Evolutionary conservation across 2,113 vertebrate species (phyloP).

Genomic region (Apodemus sylvaticus): DNA sequence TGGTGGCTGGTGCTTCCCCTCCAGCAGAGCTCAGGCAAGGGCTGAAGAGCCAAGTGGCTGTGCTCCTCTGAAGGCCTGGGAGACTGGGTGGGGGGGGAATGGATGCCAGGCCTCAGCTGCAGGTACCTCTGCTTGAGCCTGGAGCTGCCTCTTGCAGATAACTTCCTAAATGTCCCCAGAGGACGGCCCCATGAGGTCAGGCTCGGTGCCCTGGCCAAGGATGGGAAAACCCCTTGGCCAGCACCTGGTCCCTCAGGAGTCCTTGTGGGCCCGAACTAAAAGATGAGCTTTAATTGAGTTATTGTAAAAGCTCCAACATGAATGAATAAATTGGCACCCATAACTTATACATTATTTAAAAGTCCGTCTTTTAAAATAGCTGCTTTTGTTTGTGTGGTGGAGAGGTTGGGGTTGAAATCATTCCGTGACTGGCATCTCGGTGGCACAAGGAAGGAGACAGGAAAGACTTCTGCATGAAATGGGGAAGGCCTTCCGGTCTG

Average conservation of each 20-base stretch:
- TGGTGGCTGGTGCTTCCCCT: not conserved
- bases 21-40: not conserved
- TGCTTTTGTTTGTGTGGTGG: slow-evolving; percentile 52
- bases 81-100: not conserved
- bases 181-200: not conserved
- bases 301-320: slow-evolving; percentile 64
- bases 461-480: not conserved
- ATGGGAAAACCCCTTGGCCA: slow-evolving; percentile 24
- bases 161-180: not conserved
- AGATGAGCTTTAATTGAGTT: slow-evolving; percentile 65
- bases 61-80: not conserved
- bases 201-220: not conserved
- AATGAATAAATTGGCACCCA: slow-evolving; percentile 68
- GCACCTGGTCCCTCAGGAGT: not conserved
- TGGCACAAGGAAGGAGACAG: slow-evolving; percentile 18
- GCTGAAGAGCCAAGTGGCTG: not conserved
- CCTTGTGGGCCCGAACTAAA: slow-evolving; percentile 44
- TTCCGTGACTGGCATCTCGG: slow-evolving; percentile 56
- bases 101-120: not conserved
- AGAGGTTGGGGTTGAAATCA: slow-evolving; percentile 18
- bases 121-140: not conserved
- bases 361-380: slow-evolving; percentile 63
- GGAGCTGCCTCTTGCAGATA: not conserved
- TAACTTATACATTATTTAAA: slow-evolving; percentile 71
- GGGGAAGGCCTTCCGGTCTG: not conserved